Percentiles rank a stretch among this genome's conserved stretches.
Evolutionary conservation across 2,888 invertebrate genomes (phyloP).

Genomic region (Diarsia dahlii): DNA sequence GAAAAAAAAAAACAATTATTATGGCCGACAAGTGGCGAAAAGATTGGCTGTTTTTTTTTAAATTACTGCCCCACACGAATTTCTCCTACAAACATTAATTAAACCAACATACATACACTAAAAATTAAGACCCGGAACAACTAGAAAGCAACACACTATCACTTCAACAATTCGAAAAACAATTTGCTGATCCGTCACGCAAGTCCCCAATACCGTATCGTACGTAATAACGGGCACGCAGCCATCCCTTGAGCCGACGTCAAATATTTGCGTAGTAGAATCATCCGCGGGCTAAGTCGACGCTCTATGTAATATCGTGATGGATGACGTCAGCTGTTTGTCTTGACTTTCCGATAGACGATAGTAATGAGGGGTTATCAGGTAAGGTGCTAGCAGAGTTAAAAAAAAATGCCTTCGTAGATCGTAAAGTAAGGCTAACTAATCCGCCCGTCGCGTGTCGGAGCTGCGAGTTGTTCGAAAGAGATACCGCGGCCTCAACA

Average conservation of each 20-base stretch:
- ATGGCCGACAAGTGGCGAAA: background rate
- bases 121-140: too few relatives aligned
- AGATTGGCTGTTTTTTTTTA: background rate
- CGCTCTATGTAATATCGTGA: slow-evolving; percentile 83
- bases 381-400: background rate
- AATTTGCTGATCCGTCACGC: too few relatives aligned
- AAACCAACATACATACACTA: too few relatives aligned
- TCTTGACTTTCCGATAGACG: slow-evolving; percentile 61
- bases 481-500: too few relatives aligned
- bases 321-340: slow-evolving; percentile 79
- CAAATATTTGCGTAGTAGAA: slow-evolving; percentile 87
- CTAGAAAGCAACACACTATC: background rate
- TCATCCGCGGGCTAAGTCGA: slow-evolving; percentile 82
- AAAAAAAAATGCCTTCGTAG: background rate
- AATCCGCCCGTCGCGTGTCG: too few relatives aligned
- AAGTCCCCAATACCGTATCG: slow-evolving; percentile 52
- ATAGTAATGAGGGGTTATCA: slow-evolving; percentile 58
- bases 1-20: too few relatives aligned
- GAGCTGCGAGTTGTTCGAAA: too few relatives aligned
- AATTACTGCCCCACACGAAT: too few relatives aligned
- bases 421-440: background rate
- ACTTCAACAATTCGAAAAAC: background rate
- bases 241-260: slow-evolving; percentile 73
- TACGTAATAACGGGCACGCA: slow-evolving; percentile 65
- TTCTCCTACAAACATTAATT: too few relatives aligned